Evolutionary conservation across 2,113 vertebrate genomes (phyloP), one percentile per base, ranked within the genome.

Genomic region (Centropristis striata): DNA sequence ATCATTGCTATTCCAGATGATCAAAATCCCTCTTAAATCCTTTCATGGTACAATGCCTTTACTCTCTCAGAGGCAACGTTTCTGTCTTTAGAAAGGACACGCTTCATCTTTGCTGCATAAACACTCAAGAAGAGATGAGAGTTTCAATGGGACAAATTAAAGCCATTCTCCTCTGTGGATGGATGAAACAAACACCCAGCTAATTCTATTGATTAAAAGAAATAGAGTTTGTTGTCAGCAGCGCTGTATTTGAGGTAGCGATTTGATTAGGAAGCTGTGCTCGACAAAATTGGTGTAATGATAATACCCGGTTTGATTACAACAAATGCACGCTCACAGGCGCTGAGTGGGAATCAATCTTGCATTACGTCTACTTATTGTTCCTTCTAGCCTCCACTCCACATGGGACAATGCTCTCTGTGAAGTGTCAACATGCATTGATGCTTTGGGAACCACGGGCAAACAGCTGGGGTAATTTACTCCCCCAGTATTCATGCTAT

Each of bases 181-280:
- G 83, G 75, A 79, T 65, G 77, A 84, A 89, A 90, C 59, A 88
- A 89, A 81, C 81, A 81, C n/a, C 44, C 42, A 50, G 58, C 75
- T 88, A 86, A 92, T 87, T 88, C 46, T 53, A 76, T 87, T 88
- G 84, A 92, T 85, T 88, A 80, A 81, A 87, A 86, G 67, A 88
- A 89, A 89, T 67, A 23, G 49, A 71, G 51, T 90, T 78, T 74
- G 78, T 69, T 60, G 74, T 86, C 81, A 47, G 71, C 68, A 32
- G 70, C 18, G 73, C 75, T 77, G 79, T 71, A 80, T 88, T 89
- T 77, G 84, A 86, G 69, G 50, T 61, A 75, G 75, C 37, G 49
- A 90, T 89, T 85, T 87, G 76, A 91, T 90, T 83, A 86, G 71
- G 74, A 91, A 84, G 70, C 60, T 60, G 78, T 63, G 76, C 51